Base-by-base conservation (phyloP, 2,113 vertebrate genomes). In the Typhlomys cinereus region DNA sequence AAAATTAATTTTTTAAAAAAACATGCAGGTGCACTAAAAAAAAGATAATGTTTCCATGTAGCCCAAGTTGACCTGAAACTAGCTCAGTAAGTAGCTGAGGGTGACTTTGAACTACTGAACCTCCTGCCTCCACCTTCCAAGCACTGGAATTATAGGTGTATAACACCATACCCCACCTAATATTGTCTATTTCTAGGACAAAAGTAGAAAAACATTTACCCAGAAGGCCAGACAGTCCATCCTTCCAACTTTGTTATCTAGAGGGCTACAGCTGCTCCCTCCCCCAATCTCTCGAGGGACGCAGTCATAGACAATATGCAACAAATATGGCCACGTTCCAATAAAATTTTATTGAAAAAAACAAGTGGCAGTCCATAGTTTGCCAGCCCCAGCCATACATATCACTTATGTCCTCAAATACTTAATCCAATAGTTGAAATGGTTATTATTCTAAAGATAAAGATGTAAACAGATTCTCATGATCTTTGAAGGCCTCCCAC, bases 301-400 rank as follows among this genome's bases (percentile, higher is more conserved):
- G 46, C 29, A 66, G 13, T 41, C 46, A 2, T 4, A 34, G 86
- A 41, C 3, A 6, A 11, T 12, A 31, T 23, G 39, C 27, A 46
- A 14, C 67, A 34, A 66, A 25, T 25, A 17, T 0, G 4, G 12
- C 46, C 21, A 9, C 23, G 50, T 81, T 52, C 50, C 74, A 69
- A 81, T 71, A 90, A 94, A 94, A 75, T 66, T 94, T 90, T 59
- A 52, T 75, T 88, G 57, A 66, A 20, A 85, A 39, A 57, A 88
- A 76, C 31, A 64, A 82, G 57, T 6, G 1, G 21, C 2, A 44
- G 66, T 44, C 74, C 36, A 3, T 15, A 13, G 15, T 48, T 46
- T 44, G 59, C 59, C 13, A 44, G 71, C 7, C 25, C 36, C 59
- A 8, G 4, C 18, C 62, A n/a, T 1, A 7, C 62, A 61, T 74